A percentile compares a stretch with the other conserved stretches of the same genome.
Evolutionary conservation across 2,888 invertebrate species (phyloP).

Genomic region (Megastigmus dorsalis): DNA sequence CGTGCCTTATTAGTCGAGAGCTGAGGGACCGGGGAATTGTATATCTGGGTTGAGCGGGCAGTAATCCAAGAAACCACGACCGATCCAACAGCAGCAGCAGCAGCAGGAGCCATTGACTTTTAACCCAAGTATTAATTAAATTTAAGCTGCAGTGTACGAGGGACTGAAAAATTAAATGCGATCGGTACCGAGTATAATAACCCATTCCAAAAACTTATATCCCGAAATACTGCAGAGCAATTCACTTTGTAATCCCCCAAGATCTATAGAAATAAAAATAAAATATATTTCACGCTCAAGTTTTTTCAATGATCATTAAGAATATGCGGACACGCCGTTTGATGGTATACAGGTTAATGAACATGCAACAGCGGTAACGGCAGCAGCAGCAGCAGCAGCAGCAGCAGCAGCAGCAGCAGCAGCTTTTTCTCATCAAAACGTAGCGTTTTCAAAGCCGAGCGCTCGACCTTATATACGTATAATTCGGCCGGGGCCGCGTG

Average conservation of each 20-base stretch:
- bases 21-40: conserved; percentile 10
- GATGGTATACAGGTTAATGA: not conserved
- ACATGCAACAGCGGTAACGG: not conserved
- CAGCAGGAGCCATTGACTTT: too few species aligned
- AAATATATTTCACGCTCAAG: too few species aligned
- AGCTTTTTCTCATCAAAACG: conserved; percentile 14
- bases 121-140: conserved; percentile 3
- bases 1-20: conserved; percentile 6
- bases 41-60: conserved; percentile 12
- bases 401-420: too few species aligned
- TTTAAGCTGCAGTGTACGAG: too few species aligned
- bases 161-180: not conserved
- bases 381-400: too few species aligned
- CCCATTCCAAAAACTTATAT: too few species aligned
- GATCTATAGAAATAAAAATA: too few species aligned
- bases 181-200: too few species aligned
- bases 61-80: conserved; percentile 3
- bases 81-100: too few species aligned
- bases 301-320: not conserved
- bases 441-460: not conserved
- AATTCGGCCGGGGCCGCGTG: not conserved
- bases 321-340: not conserved
- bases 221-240: too few species aligned
- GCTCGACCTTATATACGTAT: too few species aligned
- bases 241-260: too few species aligned